Percentiles rank a stretch among this genome's conserved stretches.
These are phyloP conservation scores for Rhamphomyia laevipes DNA, from an alignment of 2,888 invertebrate genomes.

Conservation along the genomic window DNA sequence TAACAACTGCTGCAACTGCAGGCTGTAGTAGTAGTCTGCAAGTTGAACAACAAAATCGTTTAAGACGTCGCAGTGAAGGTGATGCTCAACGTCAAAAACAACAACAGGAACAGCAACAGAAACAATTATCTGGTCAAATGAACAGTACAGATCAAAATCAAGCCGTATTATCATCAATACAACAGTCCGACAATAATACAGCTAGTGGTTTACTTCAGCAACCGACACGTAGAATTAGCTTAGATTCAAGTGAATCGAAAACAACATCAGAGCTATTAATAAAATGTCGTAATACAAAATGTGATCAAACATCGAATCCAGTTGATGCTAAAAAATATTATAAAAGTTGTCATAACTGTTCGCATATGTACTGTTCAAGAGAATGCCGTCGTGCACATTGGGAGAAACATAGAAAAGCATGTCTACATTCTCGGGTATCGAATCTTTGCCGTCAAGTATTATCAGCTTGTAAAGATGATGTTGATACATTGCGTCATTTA, in stretches of 20 bases:
- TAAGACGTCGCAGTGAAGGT: conserved; percentile 53
- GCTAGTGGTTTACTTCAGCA: conserved; percentile 13
- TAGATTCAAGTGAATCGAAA: conserved; percentile 42
- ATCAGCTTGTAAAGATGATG: conserved; percentile 67
- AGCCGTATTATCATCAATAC: conserved; percentile 7
- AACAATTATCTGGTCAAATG: background rate
- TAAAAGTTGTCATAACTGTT: conserved; percentile 91
- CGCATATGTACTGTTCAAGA: conserved; percentile 85
- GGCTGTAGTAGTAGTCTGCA: conserved; percentile 15
- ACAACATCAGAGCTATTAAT: conserved; percentile 41
- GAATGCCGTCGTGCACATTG: conserved; percentile 85
- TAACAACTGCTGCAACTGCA: conserved; percentile 18
- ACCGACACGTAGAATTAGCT: conserved; percentile 46
- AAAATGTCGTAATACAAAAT: conserved; percentile 71
- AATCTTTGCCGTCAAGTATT: conserved; percentile 77
- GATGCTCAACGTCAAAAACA: conserved; percentile 38
- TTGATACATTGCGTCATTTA: conserved; percentile 60
- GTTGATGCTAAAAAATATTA: conserved; percentile 69
- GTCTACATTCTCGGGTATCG: conserved; percentile 82
- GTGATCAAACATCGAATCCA: conserved; percentile 57
- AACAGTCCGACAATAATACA: conserved; percentile 5
- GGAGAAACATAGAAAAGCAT: conserved; percentile 84
- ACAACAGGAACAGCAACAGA: conserved; percentile 20
- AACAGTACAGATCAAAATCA: conserved; percentile 13
- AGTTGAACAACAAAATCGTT: conserved; percentile 28